These are phyloP conservation scores for Andrena praecox DNA, from an alignment of 2,888 invertebrate genomes.

Conservation along the genomic window DNA sequence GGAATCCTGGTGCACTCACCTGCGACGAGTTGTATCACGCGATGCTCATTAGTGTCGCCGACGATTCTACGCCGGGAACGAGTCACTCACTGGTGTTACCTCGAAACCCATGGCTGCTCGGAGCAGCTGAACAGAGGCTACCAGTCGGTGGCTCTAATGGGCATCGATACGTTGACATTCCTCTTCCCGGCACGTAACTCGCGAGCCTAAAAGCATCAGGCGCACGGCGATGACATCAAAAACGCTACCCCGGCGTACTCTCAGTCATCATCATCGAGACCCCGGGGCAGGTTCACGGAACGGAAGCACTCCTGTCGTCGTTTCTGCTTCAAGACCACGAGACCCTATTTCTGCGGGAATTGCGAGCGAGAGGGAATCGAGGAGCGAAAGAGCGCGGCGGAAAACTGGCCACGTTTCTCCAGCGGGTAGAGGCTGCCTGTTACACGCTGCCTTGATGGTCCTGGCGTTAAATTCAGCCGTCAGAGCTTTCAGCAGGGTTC, in stretches of 20 bases:
- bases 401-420: slow-evolving; percentile 62
- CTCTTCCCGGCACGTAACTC: neutral
- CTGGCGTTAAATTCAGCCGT: slow-evolving; percentile 79
- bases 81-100: slow-evolving; percentile 50
- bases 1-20: slow-evolving; percentile 36
- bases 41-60: slow-evolving; percentile 66
- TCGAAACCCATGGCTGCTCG: neutral
- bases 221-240: slow-evolving; percentile 24
- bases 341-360: slow-evolving; percentile 10
- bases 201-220: neutral
- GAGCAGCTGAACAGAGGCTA: neutral
- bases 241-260: slow-evolving; percentile 12
- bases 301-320: slow-evolving; percentile 28
- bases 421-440: slow-evolving; percentile 50
- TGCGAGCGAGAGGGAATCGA: slow-evolving; percentile 18
- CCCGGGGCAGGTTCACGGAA: slow-evolving; percentile 28
- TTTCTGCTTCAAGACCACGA: slow-evolving; percentile 7
- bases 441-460: slow-evolving; percentile 66
- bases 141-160: neutral
- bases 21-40: slow-evolving; percentile 63
- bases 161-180: slow-evolving; percentile 2
- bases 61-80: slow-evolving; percentile 57
- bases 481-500: slow-evolving; percentile 71
- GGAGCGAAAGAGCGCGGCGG: slow-evolving; percentile 32
- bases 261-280: slow-evolving; percentile 33